Evolutionary conservation across 2,113 vertebrate genomes (phyloP), one percentile per base, ranked within the genome.

Genomic region (Muntiacus muntjak): DNA sequence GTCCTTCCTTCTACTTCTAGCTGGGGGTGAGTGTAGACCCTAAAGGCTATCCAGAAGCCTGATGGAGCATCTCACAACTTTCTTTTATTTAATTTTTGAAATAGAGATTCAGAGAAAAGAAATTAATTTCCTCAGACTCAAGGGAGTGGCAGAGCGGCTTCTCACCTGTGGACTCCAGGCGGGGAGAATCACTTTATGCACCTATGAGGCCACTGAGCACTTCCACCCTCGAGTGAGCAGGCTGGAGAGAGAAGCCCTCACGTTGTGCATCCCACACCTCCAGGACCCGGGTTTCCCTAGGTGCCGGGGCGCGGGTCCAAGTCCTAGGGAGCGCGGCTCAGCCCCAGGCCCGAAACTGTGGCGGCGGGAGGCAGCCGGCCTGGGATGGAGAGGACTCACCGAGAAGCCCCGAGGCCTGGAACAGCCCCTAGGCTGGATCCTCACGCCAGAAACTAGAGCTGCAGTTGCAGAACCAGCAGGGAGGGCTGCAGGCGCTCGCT

Each of bases 151-250:
- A 43, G 40, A 43, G 33, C 16, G 7, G 28, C 26, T 26, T 10
- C 1, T 8, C 2, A 23, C 54, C 52, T 36, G 55, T 9, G 43
- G 57, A 15, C 71, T 25, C 23, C 25, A 50, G 17, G 12, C 40
- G 1, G n/a, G 25, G 1, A 23, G 30, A 90, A 40, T 30, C 55
- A 8, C 4, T 58, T 16, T 28, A 0, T 1, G 89, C 19, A 15
- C n/a, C 30, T 5, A 0, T 0, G 3, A 30, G 7, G 19, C 26
- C 19, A 0, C 0, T 43, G 50, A 50, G 14, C 16, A 10, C 2
- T 76, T 50, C 14, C 43, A 60, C 43, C 28, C 40, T n/a, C 14
- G 0, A 1, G 23, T 4, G 30, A 1, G 14, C 30, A 6, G 23
- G 43, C 21, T 16, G 3, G 12, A 54, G 33, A 9, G 40, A 62